Base-by-base conservation (phyloP, 2,797 vertebrate species). In the Sebastes wilsoni region DNA sequence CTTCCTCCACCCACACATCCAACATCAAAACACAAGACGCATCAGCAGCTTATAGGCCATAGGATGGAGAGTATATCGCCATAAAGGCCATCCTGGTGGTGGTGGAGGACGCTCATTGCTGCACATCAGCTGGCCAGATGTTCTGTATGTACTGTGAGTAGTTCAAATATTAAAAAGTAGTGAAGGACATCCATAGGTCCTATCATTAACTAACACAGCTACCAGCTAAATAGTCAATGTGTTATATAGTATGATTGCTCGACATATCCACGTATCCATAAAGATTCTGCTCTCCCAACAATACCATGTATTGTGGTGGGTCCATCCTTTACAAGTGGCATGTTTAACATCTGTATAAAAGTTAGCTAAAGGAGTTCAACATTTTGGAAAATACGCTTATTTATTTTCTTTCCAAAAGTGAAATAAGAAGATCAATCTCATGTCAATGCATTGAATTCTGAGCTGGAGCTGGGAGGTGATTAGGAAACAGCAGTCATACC, bases 11-110 rank as follows among this genome's bases (percentile, higher is more conserved):
- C 75, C 76, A 74, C 60, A 5, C 77, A 64, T 64, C 27, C 27
- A 25, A 42, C 82, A 77, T 80, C 66, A 55, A 82, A 85, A 73
- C 66, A 79, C 72, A 64, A 75, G 66, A 32, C 34, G 58, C 72
- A 74, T 85, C 18, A 74, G 49, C 60, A 46, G 83, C 81, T 78
- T 55, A 14, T 8, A 62, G 87, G 52, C 59, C 60, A n/a, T 1
- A 22, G 8, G 46, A 66, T 56, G 75, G 52, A 49, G 4, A 30
- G 76, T 16, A 55, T 22, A 28, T 22, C 23, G 13, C 16, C 25
- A 64, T 16, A 16, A 13, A 62, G 27, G 38, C 62, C 78, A 59
- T 30, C 1, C 59, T 73, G 54, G 30, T 61, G 18, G 54, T 12
- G 14, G 22, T 25, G 56, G 25, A 52, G 25, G 32, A 25, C 2